These are phyloP conservation scores for Aphis craccivora DNA, from an alignment of 1,140 invertebrate genomes.

Conservation along the genomic window DNA sequence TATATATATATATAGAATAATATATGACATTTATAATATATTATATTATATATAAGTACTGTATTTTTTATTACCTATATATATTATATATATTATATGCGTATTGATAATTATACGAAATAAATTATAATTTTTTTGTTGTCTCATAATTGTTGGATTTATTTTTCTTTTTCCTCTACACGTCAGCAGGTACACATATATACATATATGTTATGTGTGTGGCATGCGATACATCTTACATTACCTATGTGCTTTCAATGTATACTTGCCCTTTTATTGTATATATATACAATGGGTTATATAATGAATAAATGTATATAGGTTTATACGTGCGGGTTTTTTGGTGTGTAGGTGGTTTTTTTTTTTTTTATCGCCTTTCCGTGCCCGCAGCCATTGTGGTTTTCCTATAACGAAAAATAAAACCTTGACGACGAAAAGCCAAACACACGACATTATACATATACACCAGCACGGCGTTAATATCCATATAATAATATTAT, in stretches of 20 bases:
- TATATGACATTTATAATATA: neutral
- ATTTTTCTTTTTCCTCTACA: neutral
- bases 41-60: conserved; percentile 10
- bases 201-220: no score
- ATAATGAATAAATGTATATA: neutral
- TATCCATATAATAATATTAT: neutral
- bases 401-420: conserved; percentile 19
- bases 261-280: neutral
- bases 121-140: conserved; percentile 39
- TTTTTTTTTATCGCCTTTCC: conserved; percentile 47
- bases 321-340: neutral
- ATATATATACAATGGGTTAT: neutral
- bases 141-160: neutral
- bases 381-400: conserved; percentile 28
- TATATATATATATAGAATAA: no score
- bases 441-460: conserved; percentile 22
- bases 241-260: no score
- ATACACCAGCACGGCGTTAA: neutral
- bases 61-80: conserved; percentile 42
- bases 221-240: no score
- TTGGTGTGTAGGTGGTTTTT: neutral
- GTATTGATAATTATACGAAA: conserved; percentile 24
- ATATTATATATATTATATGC: neutral
- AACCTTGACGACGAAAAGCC: conserved; percentile 56
- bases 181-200: no score